Evolutionary conservation across 2,797 vertebrate genomes (phyloP).

Genomic region (Pantherophis alleghaniensis): DNA sequence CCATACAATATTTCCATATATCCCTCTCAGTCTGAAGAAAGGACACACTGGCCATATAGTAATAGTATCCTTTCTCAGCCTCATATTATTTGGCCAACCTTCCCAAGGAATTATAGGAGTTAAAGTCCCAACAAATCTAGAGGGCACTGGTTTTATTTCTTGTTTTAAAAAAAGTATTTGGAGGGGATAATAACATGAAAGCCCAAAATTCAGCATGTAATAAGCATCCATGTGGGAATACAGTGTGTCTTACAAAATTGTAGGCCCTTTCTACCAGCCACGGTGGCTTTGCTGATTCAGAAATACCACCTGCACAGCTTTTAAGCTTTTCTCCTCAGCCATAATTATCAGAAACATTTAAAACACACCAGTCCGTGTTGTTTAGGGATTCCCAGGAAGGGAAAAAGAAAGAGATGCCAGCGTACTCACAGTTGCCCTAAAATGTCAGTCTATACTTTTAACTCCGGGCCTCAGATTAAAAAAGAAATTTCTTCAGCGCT

Average conservation of each 20-base stretch:
- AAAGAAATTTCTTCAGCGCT: not conserved
- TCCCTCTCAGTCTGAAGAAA: not conserved
- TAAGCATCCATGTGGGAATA: not conserved
- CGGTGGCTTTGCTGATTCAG: not conserved
- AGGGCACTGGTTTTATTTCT: not conserved
- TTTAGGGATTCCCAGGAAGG: not conserved
- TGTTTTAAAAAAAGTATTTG: not conserved
- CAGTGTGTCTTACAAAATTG: not conserved
- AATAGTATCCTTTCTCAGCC: not conserved
- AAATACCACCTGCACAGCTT: not conserved
- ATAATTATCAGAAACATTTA: not conserved
- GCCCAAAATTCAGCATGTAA: not conserved
- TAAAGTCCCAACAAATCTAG: not conserved
- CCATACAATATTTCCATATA: not conserved
- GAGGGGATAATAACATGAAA: not conserved
- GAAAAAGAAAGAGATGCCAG: not conserved
- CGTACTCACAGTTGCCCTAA: not conserved
- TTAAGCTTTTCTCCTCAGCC: not conserved
- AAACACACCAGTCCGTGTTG: not conserved
- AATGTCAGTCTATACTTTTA: not conserved
- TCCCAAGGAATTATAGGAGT: not conserved
- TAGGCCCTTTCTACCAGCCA: not conserved
- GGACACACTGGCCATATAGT: not conserved
- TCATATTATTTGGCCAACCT: not conserved
- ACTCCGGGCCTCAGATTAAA: not conserved